A percentile compares a stretch with the other conserved stretches of the same genome.
phyloP scores from a whole-genome alignment of 2,113 vertebrate species.

The Bagarius yarrelli region DNA sequence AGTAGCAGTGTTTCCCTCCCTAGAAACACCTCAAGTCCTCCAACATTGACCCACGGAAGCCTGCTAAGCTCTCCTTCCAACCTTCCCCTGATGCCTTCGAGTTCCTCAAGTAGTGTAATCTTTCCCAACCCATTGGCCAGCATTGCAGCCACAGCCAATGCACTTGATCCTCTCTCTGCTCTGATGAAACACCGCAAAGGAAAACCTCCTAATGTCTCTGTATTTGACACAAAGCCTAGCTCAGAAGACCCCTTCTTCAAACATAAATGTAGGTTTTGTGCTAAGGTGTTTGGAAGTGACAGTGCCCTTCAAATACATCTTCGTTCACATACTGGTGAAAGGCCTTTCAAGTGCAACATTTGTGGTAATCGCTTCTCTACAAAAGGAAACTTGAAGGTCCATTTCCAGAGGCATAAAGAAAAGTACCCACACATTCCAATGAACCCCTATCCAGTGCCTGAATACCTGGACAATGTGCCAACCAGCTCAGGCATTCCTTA shows the following conservation, averaged over 20 bases:
- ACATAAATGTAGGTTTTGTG: constrained; percentile 98
- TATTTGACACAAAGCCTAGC: constrained; percentile 94
- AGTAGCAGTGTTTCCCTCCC: constrained; percentile 71
- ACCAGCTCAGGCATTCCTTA: constrained; percentile 98
- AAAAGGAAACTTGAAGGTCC: constrained; percentile 97
- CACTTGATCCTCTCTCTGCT: constrained; percentile 93
- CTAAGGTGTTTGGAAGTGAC: constrained; percentile 99
- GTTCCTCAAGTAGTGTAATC: constrained; percentile 91
- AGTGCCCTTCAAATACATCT: constrained; percentile 98
- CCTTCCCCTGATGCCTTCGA: constrained; percentile 96
- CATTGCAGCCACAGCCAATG: constrained; percentile 95
- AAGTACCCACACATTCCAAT: constrained; percentile 99
- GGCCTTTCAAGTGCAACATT: constrained; percentile 98
- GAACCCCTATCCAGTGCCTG: constrained; percentile 98
- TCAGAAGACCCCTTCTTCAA: constrained; percentile 99
- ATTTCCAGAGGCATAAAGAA: constrained; percentile 99
- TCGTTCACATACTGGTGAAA: constrained; percentile 95
- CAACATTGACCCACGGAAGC: constrained; percentile 79
- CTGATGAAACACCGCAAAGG: constrained; percentile 98
- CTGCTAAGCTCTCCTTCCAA: constrained; percentile 81
- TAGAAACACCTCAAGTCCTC: constrained; percentile 81
- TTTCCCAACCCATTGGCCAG: constrained; percentile 97
- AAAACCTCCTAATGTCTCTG: constrained; percentile 95
- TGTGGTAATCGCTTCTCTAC: constrained; percentile 99
- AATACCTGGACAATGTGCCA: constrained; percentile 98